phyloP scores from a whole-genome alignment of 2,797 vertebrate species.

The Arnoldichthys spilopterus region DNA sequence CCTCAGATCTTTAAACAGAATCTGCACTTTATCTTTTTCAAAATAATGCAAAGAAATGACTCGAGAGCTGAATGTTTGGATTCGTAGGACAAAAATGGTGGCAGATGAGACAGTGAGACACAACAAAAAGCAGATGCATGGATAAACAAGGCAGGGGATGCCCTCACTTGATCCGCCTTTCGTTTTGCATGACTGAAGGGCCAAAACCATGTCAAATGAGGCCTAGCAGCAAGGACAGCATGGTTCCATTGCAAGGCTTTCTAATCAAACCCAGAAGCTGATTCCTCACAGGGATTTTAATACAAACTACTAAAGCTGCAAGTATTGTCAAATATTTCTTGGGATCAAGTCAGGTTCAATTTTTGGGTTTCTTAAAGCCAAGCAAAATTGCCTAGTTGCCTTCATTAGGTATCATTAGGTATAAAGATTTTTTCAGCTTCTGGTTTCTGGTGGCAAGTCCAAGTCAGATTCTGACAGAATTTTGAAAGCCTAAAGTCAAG shows the following conservation, averaged over 20 bases:
- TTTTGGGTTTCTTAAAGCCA: background rate
- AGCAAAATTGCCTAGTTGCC: background rate
- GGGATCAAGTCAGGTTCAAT: background rate
- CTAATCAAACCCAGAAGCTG: slow-evolving; percentile 31
- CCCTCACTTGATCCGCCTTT: slow-evolving; percentile 57
- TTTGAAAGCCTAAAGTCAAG: background rate
- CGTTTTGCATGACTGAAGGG: slow-evolving; percentile 57
- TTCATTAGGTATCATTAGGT: background rate
- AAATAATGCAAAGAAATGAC: slow-evolving; percentile 30
- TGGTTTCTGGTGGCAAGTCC: background rate
- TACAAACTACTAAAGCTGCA: background rate
- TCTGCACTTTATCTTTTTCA: slow-evolving; percentile 31
- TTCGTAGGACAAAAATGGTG: slow-evolving; percentile 22
- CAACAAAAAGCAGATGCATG: slow-evolving; percentile 62
- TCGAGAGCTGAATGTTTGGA: slow-evolving; percentile 39
- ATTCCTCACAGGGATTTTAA: background rate
- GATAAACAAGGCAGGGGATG: slow-evolving; percentile 62
- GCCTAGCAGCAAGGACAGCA: slow-evolving; percentile 48
- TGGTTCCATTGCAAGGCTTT: slow-evolving; percentile 21
- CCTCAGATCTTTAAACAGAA: slow-evolving; percentile 24
- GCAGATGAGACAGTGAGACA: slow-evolving; percentile 59
- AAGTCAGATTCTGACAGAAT: background rate
- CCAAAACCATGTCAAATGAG: slow-evolving; percentile 60
- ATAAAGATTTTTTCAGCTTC: background rate
- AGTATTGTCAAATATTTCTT: background rate